phyloP scores from a whole-genome alignment of 2,797 vertebrate genomes.

The Tympanoctomys barrerae region DNA sequence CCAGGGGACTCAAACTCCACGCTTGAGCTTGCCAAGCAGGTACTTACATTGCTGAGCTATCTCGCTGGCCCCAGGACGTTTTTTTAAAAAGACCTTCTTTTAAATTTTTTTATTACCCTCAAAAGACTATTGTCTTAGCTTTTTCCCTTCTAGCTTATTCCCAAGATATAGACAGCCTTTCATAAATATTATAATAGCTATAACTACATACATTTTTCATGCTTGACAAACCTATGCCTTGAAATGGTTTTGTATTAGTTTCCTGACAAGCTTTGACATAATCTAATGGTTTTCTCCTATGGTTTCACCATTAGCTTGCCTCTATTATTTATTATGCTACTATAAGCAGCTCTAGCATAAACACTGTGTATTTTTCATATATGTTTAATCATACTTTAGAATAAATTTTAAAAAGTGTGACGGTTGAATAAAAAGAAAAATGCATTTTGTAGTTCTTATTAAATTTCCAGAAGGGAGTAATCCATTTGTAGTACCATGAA shows the following conservation, averaged over 20 bases:
- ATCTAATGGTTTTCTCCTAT: background rate
- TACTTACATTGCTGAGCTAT: too few relatives aligned
- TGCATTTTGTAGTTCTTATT: slow-evolving; percentile 31
- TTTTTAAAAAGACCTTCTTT: slow-evolving; percentile 25
- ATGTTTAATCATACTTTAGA: slow-evolving; percentile 29
- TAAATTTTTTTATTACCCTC: background rate
- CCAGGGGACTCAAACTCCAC: too few relatives aligned
- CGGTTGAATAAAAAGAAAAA: slow-evolving; percentile 37
- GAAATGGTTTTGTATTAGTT: background rate
- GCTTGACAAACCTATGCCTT: background rate
- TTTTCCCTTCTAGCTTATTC: background rate
- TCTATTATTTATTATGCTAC: background rate
- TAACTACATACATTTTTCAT: background rate
- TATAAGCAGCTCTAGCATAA: slow-evolving; percentile 24
- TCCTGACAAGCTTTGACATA: background rate
- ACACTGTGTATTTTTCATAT: background rate
- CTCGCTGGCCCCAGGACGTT: background rate
- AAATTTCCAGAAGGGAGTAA: slow-evolving; percentile 37
- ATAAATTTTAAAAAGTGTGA: slow-evolving; percentile 38
- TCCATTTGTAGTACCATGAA: slow-evolving; percentile 18
- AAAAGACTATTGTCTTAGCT: background rate
- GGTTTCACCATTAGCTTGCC: background rate
- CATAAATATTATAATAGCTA: background rate
- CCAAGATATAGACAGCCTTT: background rate
- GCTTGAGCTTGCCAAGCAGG: too few relatives aligned